Percentiles rank a stretch among this genome's conserved stretches.
These are phyloP conservation scores for Serripes groenlandicus DNA, from an alignment of 2,888 invertebrate species.

Conservation along the genomic window DNA sequence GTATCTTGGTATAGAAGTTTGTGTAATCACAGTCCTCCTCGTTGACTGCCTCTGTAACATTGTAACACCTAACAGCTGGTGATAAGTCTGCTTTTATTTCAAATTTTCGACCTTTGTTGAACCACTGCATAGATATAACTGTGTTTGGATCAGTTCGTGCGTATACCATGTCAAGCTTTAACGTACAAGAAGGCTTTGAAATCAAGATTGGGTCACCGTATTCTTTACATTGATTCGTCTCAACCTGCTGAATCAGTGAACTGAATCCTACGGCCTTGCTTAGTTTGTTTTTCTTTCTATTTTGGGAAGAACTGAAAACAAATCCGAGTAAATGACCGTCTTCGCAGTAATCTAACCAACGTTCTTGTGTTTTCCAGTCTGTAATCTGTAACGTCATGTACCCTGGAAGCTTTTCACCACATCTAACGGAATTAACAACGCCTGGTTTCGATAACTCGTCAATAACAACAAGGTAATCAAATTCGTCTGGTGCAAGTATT, in stretches of 20 bases:
- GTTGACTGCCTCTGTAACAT: neutral
- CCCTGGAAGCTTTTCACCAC: neutral
- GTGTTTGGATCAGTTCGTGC: neutral
- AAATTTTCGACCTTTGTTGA: neutral
- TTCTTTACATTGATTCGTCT: neutral
- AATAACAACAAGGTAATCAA: slow-evolving; percentile 29
- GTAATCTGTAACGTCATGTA: neutral
- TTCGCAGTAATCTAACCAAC: neutral
- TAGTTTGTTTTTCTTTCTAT: neutral
- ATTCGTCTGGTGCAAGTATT: slow-evolving; percentile 17
- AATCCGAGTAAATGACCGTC: neutral
- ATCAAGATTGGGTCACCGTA: neutral
- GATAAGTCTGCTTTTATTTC: neutral
- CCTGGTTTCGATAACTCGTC: slow-evolving; percentile 15
- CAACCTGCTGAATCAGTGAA: neutral
- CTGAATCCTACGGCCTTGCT: neutral
- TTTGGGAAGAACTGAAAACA: neutral
- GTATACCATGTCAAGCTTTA: neutral
- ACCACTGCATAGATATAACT: neutral
- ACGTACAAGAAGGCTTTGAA: neutral
- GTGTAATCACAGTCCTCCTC: neutral
- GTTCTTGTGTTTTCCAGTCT: neutral
- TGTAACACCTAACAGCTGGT: neutral
- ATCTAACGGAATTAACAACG: neutral
- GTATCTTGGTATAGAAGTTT: neutral